A percentile compares a stretch with the other conserved stretches of the same genome.
Conservation (phyloP, 23 tunicate species). For the Trididemnum clinides region DNA sequence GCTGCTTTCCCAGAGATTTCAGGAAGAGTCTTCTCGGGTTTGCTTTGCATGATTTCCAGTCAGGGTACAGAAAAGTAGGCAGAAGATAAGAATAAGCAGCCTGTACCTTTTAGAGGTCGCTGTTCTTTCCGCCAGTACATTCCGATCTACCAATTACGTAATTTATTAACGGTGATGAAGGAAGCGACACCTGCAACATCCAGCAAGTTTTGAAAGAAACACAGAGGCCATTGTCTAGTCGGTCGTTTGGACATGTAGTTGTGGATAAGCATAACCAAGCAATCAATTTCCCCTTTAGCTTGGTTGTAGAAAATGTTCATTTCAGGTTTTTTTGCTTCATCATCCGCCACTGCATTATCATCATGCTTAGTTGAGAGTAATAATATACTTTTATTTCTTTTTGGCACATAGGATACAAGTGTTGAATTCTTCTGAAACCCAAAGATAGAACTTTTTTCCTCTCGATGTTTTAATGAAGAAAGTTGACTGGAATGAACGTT, state of each 20-base stretch:
- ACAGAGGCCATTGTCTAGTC: constrained; percentile 1
- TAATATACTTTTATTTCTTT: not conserved
- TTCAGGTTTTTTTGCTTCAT: constrained; percentile 7
- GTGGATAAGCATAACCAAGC: constrained; percentile 1
- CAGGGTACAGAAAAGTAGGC: not conserved
- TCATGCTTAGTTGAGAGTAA: constrained; percentile 6
- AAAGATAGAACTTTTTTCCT: not conserved
- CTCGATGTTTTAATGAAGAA: not conserved
- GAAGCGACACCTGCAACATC: constrained; percentile 23
- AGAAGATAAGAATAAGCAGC: no score
- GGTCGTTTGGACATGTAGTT: not conserved
- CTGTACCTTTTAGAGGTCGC: not conserved
- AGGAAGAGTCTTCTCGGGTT: constrained; percentile 13
- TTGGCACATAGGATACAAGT: not conserved
- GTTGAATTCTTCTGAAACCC: not conserved
- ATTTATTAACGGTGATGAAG: no score
- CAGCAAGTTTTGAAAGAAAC: constrained; percentile 4
- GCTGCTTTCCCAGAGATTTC: not conserved
- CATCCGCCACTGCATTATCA: not conserved
- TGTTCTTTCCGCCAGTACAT: not conserved
- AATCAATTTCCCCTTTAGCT: not conserved
- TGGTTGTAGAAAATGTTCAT: not conserved
- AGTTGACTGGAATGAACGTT: not conserved
- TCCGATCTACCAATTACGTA: no score
- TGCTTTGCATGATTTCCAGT: not conserved